Conservation (phyloP, 1,140 invertebrate species). For the Chrysoperla carnea region DNA sequence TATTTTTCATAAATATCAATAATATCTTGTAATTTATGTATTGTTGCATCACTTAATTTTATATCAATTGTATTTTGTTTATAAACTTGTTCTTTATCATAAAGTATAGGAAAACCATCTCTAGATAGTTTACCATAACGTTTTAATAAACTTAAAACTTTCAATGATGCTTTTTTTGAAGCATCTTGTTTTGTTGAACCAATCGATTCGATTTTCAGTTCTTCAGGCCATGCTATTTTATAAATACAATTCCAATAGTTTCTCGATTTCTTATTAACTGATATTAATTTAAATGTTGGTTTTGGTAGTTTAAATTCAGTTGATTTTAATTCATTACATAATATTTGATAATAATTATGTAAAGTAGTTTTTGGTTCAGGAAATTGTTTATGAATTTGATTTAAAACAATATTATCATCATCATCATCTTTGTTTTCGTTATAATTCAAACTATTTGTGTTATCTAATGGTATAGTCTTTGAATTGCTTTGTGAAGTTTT, state of each 20-base stretch:
- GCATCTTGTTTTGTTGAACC: slow-evolving; percentile 17
- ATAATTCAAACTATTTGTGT: no score
- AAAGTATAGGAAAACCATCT: slow-evolving; percentile 14
- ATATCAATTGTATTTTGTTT: slow-evolving; percentile 11
- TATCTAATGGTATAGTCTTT: no score
- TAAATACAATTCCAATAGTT: slow-evolving; percentile 15
- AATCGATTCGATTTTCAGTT: slow-evolving; percentile 9
- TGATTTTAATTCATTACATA: neutral
- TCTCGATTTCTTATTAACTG: neutral
- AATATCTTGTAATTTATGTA: slow-evolving; percentile 12
- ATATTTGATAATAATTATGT: neutral
- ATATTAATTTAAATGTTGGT: neutral
- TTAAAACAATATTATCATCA: no score
- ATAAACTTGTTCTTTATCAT: slow-evolving; percentile 11
- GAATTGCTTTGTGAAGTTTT: no score
- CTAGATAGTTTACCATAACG: slow-evolving; percentile 13
- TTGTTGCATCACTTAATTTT: slow-evolving; percentile 5
- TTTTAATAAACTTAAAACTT: slow-evolving; percentile 13
- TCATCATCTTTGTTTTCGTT: no score
- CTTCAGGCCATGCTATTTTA: slow-evolving; percentile 16
- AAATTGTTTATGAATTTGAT: neutral
- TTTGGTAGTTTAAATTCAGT: neutral
- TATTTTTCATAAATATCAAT: slow-evolving; percentile 11
- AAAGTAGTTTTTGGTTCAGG: neutral
- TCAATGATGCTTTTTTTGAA: slow-evolving; percentile 12